Conservation (phyloP, 2,797 vertebrate species). For the Dipus sagitta region DNA sequence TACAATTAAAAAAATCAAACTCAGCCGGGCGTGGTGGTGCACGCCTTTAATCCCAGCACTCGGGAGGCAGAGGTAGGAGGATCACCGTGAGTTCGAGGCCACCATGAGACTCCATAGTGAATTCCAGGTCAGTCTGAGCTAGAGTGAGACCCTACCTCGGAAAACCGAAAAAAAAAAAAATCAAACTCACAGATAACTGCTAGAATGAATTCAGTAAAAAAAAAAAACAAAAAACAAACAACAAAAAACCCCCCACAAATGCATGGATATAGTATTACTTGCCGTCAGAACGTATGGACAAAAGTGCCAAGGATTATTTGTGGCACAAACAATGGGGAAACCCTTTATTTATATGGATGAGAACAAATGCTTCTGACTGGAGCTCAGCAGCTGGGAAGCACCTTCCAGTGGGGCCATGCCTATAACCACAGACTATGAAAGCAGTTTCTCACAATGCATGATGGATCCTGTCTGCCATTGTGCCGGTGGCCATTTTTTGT, state of each 20-base stretch:
- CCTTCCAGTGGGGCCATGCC: neutral
- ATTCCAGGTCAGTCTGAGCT: too few species aligned
- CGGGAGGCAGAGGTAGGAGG: too few species aligned
- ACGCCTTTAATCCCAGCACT: too few species aligned
- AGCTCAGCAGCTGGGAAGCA: neutral
- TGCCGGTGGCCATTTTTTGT: neutral
- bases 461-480: neutral
- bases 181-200: too few species aligned
- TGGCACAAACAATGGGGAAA: neutral
- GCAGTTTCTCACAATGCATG: neutral
- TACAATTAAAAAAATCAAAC: too few species aligned
- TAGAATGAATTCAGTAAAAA: too few species aligned
- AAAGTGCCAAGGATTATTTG: neutral
- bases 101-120: too few species aligned
- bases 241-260: neutral
- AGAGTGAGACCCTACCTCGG: too few species aligned
- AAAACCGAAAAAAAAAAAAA: too few species aligned
- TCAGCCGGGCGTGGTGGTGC: too few species aligned
- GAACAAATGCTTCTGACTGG: neutral
- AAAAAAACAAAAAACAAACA: too few species aligned
- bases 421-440: neutral
- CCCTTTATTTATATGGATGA: neutral
- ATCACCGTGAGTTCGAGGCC: too few species aligned
- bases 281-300: neutral
- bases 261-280: neutral